Evolutionary conservation across 1,140 invertebrate genomes (phyloP).

Genomic region (Drosophila bifasciata): DNA sequence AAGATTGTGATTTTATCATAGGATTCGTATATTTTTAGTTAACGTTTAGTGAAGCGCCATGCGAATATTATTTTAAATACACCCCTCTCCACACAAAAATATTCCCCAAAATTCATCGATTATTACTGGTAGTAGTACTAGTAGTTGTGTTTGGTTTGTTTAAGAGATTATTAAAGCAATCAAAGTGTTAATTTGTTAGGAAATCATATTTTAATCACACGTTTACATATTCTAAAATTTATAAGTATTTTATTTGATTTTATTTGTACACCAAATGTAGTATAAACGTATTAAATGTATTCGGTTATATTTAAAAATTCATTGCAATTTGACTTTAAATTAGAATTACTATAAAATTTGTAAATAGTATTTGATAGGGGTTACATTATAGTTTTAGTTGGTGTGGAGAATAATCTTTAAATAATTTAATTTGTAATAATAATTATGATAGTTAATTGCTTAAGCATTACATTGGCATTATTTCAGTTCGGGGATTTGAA

Average conservation of each 20-base stretch:
- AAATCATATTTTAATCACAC: conserved; percentile 4
- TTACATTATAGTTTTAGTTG: too few relatives aligned
- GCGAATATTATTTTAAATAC: conserved; percentile 57
- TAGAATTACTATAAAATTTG: too few relatives aligned
- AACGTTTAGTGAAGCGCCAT: conserved; percentile 25
- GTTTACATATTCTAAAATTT: neutral
- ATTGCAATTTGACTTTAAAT: neutral
- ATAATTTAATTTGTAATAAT: too few relatives aligned
- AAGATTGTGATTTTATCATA: conserved; percentile 68
- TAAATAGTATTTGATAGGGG: too few relatives aligned
- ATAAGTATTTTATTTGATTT: neutral
- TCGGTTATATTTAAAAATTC: neutral
- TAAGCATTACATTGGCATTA: too few relatives aligned
- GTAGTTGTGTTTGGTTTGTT: conserved; percentile 10
- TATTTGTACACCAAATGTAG: neutral
- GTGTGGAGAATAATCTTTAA: too few relatives aligned
- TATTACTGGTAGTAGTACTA: neutral
- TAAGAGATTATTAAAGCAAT: conserved; percentile 8
- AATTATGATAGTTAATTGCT: too few relatives aligned
- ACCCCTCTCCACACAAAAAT: conserved; percentile 11
- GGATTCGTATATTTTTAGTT: conserved; percentile 15
- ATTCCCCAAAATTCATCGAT: conserved; percentile 1
- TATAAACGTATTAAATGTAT: neutral
- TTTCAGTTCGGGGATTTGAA: too few relatives aligned
- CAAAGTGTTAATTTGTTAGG: conserved; percentile 2